Percentiles rank a stretch among this genome's conserved stretches.
Evolutionary conservation across 2,888 invertebrate species (phyloP).

Genomic region (Sthenelais limicola): DNA sequence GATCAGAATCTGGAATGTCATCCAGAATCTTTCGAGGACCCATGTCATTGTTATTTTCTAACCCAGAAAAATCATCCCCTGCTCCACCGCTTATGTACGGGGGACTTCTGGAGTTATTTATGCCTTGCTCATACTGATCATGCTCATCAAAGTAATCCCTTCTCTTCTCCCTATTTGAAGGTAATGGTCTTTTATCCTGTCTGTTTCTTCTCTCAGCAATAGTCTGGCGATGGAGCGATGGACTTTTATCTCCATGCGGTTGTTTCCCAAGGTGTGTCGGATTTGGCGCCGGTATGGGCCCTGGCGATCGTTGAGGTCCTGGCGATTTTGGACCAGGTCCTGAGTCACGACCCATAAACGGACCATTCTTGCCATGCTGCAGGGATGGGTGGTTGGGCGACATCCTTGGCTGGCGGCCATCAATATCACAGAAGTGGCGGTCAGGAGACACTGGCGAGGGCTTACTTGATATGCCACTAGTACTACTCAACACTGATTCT

Average conservation of each 20-base stretch:
- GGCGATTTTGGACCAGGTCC: no score
- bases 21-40: constrained; percentile 53
- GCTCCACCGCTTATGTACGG: background rate
- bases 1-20: constrained; percentile 59
- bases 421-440: constrained; percentile 31
- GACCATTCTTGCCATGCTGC: background rate
- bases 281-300: background rate
- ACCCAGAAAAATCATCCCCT: background rate
- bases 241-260: no score
- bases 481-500: constrained; percentile 33
- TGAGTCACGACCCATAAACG: no score
- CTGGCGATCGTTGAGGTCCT: background rate
- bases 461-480: constrained; percentile 40
- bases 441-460: constrained; percentile 43
- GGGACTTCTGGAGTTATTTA: no score
- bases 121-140: constrained; percentile 3
- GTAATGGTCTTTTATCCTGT: no score
- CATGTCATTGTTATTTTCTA: constrained; percentile 54
- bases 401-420: background rate
- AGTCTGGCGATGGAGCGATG: no score
- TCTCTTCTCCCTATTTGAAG: background rate
- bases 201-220: no score
- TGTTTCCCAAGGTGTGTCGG: background rate
- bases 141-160: constrained; percentile 15
- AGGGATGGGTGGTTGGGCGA: background rate